Base-by-base conservation (phyloP, 2,888 invertebrate species). In the Dryadula phaetusa region DNA sequence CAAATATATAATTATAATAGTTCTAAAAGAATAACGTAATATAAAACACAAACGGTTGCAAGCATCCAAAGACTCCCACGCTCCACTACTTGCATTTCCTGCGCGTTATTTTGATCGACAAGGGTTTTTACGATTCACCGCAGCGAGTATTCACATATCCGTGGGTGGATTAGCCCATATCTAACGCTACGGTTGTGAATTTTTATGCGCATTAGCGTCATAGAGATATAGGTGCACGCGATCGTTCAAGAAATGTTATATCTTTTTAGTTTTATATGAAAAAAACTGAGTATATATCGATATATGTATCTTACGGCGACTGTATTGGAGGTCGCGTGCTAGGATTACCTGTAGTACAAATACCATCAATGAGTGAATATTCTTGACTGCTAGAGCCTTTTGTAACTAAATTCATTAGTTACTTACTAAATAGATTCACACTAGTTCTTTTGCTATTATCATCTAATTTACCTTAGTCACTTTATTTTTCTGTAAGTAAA, bases 61-160 rank as follows among this genome's bases (percentile, higher is more conserved):
- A 58, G 60, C 40, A 66, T 47, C 40, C 34, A 40, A 54, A 52
- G 60, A 62, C 28, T 65, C 53, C 62, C 32, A 71, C 70, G 71
- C 67, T 37, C 47, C 49, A 68, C 54, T 53, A 22, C 52, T 47
- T 68, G 65, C 65, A 66, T 65, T 76, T 70, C 73, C 77, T 56
- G 56, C 63, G 64, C 60, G 72, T 75, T 72, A 76, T 69, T 75
- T 70, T 72, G 75, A 79, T 77, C 75, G 76, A 78, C 76, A 70
- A 68, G 64, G 74, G 70, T 76, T 75, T 70, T 72, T 71, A 64
- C 70, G 70, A 73, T 76, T 75, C 69, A 67, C 58, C 67, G 46
- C 61, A 63, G n/a, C n/a, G n/a, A n/a, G n/a, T n/a, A n/a, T n/a
- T n/a, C n/a, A 25, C 56, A 56, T 68, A 73, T 63, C 69, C 66